Conservation (phyloP, 2,888 invertebrate genomes). For the Limnephilus lunatus region DNA sequence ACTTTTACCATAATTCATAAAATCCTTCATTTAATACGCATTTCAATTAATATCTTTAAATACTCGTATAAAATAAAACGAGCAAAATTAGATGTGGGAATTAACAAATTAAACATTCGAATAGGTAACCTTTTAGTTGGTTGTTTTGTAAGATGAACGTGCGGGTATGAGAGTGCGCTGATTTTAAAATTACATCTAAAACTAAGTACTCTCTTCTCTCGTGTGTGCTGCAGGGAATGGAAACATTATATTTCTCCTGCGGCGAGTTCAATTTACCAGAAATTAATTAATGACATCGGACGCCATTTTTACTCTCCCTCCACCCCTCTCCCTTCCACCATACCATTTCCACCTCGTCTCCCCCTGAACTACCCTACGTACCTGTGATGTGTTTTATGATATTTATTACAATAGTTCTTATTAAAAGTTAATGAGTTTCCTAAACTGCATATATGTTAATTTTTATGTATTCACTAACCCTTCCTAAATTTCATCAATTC, state of each 20-base stretch:
- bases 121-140: neutral
- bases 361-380: neutral
- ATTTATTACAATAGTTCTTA: neutral
- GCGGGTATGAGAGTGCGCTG: neutral
- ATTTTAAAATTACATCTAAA: conserved; percentile 7
- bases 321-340: neutral
- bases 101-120: neutral
- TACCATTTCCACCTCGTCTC: neutral
- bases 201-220: neutral
- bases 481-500: no score
- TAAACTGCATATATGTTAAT: neutral
- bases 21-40: neutral
- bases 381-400: neutral
- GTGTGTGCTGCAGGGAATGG: neutral
- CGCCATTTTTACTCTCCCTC: conserved; percentile 15
- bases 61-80: neutral
- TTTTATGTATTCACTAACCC: no score
- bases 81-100: neutral
- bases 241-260: conserved; percentile 55
- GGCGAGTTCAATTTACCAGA: conserved; percentile 63
- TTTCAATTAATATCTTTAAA: neutral
- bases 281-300: conserved; percentile 63
- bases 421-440: neutral
- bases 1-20: neutral
- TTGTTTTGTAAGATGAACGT: neutral